A percentile compares a stretch with the other conserved stretches of the same genome.
Evolutionary conservation across 2,113 vertebrate genomes (phyloP).

Genomic region (Seriola dumerili): DNA sequence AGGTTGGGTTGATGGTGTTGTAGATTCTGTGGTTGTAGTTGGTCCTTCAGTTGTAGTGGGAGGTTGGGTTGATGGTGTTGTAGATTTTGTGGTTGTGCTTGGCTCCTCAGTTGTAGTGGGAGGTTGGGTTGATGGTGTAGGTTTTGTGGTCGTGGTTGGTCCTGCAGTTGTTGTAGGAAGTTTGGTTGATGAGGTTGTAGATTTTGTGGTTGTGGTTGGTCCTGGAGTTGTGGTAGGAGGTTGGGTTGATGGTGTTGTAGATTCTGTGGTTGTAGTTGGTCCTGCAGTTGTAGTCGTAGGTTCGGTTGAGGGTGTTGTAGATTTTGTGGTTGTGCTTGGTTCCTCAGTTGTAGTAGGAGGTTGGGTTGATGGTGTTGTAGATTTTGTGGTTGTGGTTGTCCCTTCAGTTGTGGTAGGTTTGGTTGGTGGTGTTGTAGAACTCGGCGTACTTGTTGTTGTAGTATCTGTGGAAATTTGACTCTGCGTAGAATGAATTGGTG

Average conservation of each 20-base stretch:
- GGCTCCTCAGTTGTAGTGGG: not conserved
- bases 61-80: not conserved
- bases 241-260: not conserved
- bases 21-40: too few species aligned
- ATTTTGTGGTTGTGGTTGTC: not conserved
- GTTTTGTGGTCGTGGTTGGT: constrained; percentile 1
- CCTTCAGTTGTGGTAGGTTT: not conserved
- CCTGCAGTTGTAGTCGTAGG: not conserved
- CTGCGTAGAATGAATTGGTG: too few species aligned
- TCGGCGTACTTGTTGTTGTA: not conserved
- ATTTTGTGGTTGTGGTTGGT: not conserved
- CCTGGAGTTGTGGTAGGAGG: not conserved
- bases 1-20: too few species aligned
- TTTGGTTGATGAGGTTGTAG: too few species aligned
- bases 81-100: not conserved
- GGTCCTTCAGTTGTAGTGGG: not conserved
- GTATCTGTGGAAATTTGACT: not conserved
- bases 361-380: not conserved
- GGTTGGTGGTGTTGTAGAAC: not conserved
- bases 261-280: not conserved
- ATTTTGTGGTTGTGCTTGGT: not conserved
- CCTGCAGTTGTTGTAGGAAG: too few species aligned
- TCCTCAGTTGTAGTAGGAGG: not conserved
- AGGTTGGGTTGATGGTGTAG: not conserved
- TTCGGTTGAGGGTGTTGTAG: not conserved